Conservation (phyloP, 2,113 vertebrate species). For the Mastomys coucha region DNA sequence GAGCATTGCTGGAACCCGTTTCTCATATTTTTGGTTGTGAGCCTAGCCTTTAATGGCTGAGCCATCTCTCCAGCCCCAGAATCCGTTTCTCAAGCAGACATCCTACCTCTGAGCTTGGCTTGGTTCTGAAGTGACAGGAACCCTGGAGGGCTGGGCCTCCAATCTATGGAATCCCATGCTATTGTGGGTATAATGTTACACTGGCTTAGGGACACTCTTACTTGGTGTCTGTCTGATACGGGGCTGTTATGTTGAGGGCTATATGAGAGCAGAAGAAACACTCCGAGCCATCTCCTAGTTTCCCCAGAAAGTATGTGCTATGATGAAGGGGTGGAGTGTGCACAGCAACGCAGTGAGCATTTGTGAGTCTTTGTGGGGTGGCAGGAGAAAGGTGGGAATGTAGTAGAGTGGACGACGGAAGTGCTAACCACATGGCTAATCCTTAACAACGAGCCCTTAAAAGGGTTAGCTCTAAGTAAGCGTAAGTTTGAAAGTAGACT, state of each 20-base stretch:
- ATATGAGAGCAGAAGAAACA: neutral
- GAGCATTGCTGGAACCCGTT: neutral
- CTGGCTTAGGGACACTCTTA: neutral
- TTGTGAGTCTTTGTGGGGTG: neutral
- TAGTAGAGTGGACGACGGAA: neutral
- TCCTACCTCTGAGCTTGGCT: neutral
- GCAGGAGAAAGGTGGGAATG: slow-evolving; percentile 23
- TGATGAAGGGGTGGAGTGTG: neutral
- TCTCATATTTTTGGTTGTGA: neutral
- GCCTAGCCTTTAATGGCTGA: too few relatives aligned
- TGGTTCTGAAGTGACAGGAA: neutral
- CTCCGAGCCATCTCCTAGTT: neutral
- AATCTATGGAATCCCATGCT: neutral
- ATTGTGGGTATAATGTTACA: neutral
- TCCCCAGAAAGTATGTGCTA: neutral
- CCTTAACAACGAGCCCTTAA: neutral
- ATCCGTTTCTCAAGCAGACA: neutral
- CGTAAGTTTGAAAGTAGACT: neutral
- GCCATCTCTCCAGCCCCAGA: neutral
- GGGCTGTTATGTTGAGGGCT: neutral
- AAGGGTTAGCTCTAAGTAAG: slow-evolving; percentile 20
- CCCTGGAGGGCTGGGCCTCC: neutral
- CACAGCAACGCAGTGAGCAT: neutral
- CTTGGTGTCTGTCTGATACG: neutral
- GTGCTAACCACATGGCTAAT: neutral